Evolutionary conservation across 2,113 vertebrate species (phyloP).

Genomic region (Phrynocephalus versicolor): DNA sequence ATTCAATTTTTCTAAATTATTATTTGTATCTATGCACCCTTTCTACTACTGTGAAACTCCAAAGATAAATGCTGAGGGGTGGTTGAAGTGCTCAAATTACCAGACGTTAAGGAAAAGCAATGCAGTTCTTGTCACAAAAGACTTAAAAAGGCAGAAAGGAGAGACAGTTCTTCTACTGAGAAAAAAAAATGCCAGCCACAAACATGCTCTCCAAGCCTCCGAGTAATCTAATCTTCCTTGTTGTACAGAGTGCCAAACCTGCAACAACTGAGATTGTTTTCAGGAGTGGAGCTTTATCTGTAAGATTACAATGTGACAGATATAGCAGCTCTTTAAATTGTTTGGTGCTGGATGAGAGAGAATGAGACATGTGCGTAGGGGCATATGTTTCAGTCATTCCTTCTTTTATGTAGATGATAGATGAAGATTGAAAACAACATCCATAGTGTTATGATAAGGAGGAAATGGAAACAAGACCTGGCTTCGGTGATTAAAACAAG

Average conservation of each 20-base stretch:
- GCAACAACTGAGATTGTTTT: conserved; percentile 18
- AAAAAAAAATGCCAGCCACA: background rate
- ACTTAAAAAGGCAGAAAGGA: conserved; percentile 13
- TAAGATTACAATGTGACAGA: conserved; percentile 22
- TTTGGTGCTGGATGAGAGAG: background rate
- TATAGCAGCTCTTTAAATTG: conserved; percentile 13
- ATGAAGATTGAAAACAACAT: background rate
- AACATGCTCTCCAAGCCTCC: too few relatives aligned
- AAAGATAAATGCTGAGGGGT: too few relatives aligned
- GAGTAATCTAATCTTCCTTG: conserved; percentile 31
- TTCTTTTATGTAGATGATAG: background rate
- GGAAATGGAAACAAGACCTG: background rate
- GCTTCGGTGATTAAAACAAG: background rate
- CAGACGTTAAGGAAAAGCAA: too few relatives aligned
- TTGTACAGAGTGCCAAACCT: conserved; percentile 18
- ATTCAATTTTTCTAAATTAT: too few relatives aligned
- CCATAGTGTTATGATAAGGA: conserved; percentile 13
- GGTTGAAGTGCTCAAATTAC: too few relatives aligned
- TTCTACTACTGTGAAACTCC: background rate
- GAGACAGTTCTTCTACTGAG: background rate
- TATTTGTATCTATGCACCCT: too few relatives aligned
- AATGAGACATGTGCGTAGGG: background rate
- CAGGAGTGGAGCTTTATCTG: conserved; percentile 16
- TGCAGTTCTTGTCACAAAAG: too few relatives aligned
- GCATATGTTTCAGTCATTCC: background rate